Base-by-base conservation (phyloP, 30 jellyfish, hydroid and myxozoan genomes). In the Nemopilema nomurai region DNA sequence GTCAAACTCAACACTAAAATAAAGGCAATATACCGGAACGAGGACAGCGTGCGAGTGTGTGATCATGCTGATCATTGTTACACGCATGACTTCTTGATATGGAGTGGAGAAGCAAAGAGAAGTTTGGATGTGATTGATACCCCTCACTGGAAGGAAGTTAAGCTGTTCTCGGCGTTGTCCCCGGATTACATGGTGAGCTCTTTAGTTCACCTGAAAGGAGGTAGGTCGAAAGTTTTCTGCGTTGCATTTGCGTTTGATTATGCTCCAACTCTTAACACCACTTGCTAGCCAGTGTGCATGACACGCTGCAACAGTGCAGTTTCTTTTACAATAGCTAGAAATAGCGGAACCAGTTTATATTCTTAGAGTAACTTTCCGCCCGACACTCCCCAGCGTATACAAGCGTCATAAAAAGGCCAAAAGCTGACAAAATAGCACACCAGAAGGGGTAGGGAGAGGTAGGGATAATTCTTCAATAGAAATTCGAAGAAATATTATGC, bases 51-150 rank as follows among this genome's bases (percentile, higher is more conserved):
- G 8, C 49, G 4, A 57, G 29, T 76, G 66, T 66, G 74, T 29
- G 91, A 17, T 27, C 27, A 74, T 80, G 97, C 83, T 28, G 57
- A 41, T 3, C 22, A 24, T 23, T 24, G 75, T 8, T 62, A 73
- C 50, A 28, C 74, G 3, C 89, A 85, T 26, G 98, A 93, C 77
- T 93, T 93, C 50, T 75, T 93, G 50, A 93, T 93, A 9, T 93
- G 98, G 98, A 93, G 93, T 29, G 97, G 97, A 62, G 98, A 93
- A 62, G 18, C 85, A 91, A 74, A 83, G 79, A 28, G 71, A 24
- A 88, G 98, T 64, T 28, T 88, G 71, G 30, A 78, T 8, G 51
- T 24, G 9, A 69, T 94, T 69, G 67, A 73, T 22, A 72, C 72
- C 0, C 71, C 73, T 13, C 49, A 24, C 1, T 0, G 8, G 16